Evolutionary conservation across 2,888 invertebrate genomes (phyloP), one percentile per base, ranked within the genome.

Genomic region (Drosophila tanythrix): DNA sequence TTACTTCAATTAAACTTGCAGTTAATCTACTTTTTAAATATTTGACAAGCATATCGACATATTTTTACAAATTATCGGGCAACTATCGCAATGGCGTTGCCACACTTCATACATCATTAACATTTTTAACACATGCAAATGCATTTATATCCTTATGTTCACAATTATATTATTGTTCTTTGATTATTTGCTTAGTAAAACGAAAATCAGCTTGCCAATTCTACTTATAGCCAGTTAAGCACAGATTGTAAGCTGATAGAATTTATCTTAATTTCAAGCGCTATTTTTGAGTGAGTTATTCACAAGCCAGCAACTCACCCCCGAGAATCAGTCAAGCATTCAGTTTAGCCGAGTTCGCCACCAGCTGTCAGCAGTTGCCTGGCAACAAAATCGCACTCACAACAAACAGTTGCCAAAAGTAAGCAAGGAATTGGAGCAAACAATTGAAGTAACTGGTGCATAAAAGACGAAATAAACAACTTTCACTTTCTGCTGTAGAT

Each of bases 371-470:
- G 38, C 38, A 53, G 83, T 88, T 72, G 68, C 81, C 29, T 65
- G 35, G 88, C 82, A 76, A 88, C 89, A 18, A 40, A n/a, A 27
- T 31, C 53, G 27, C 61, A 38, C 51, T 82, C 81, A 57, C 87
- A 88, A 80, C 89, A 61, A 70, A 60, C 38, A 58, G 48, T 48
- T 57, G n/a, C 31, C 43, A 56, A 46, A 65, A 56, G 56, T 36
- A 46, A 56, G 8, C 13, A 67, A 59, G 50, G 25, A 70, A 74
- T 68, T 61, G 58, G 64, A 69, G 57, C 61, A 82, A 69, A 62
- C 69, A 72, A 59, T 68, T 72, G 53, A 38, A 62, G 56, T 33
- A 13, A 51, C 40, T 63, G 38, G 43, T 40, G 48, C 35, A 67
- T 55, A 50, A 59, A 70, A 65, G 48, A 56, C 51, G 27, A 27